These are phyloP conservation scores for Callithrix jacchus DNA, from an alignment of 2,113 vertebrate species.

Conservation along the genomic window DNA sequence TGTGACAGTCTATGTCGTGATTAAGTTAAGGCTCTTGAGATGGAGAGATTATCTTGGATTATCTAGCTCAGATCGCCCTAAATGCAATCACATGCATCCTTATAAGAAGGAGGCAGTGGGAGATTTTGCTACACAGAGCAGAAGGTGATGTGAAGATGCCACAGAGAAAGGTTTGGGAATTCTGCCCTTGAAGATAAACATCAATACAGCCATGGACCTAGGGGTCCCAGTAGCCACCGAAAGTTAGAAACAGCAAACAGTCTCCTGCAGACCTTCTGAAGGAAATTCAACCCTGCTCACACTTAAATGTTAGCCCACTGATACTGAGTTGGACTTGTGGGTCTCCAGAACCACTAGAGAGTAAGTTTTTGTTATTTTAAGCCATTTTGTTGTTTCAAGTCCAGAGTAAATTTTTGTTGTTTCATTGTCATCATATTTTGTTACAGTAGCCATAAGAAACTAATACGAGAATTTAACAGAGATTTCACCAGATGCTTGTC, in stretches of 20 bases:
- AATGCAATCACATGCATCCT: constrained; percentile 34
- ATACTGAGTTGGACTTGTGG: not conserved
- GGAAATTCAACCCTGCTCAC: not conserved
- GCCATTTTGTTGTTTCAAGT: not conserved
- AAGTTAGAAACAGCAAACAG: not conserved
- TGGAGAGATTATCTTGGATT: constrained; percentile 43
- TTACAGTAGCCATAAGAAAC: not conserved
- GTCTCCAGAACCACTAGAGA: not conserved
- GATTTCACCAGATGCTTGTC: not conserved
- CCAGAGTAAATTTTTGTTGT: not conserved
- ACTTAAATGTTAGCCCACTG: not conserved
- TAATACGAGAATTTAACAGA: not conserved
- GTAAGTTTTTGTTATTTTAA: not conserved
- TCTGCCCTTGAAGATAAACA: not conserved
- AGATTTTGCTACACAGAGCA: constrained; percentile 15
- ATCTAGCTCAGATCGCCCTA: not conserved
- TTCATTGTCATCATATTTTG: not conserved
- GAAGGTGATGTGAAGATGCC: not conserved
- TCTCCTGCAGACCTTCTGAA: not conserved
- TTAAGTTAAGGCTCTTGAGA: constrained; percentile 46
- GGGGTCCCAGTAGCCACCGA: too few species aligned
- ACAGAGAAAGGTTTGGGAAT: not conserved
- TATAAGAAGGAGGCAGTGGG: not conserved
- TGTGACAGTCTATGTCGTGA: not conserved
- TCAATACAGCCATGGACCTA: not conserved